These are phyloP conservation scores for Strigamia transsilvanica DNA, from an alignment of 2,888 invertebrate genomes.

Conservation along the genomic window DNA sequence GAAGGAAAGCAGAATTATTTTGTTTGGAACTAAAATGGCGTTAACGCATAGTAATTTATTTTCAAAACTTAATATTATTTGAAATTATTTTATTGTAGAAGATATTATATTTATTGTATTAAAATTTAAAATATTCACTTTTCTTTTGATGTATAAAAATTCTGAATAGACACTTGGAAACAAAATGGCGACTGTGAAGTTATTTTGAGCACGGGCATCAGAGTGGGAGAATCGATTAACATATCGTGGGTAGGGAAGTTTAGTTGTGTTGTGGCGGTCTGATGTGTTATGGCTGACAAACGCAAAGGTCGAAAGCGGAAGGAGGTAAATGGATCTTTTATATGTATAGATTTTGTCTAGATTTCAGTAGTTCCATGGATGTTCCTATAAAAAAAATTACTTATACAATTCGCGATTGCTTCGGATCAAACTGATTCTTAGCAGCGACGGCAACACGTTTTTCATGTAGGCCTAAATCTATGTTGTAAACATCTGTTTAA, in stretches of 20 bases:
- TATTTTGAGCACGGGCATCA: not conserved
- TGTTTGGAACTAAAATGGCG: not conserved
- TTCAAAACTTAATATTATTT: not conserved
- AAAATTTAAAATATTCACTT: not conserved
- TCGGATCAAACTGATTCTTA: not conserved
- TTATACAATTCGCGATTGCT: not conserved
- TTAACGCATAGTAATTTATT: not conserved
- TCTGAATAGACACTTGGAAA: not conserved
- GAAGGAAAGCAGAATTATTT: not conserved
- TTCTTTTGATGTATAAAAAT: not conserved
- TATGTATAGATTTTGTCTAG: not conserved
- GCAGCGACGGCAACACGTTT: not conserved
- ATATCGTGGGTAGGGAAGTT: not conserved
- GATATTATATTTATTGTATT: not conserved
- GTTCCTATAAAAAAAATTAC: too few relatives aligned
- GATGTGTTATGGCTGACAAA: constrained; percentile 53
- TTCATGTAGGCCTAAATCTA: not conserved
- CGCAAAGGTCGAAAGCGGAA: constrained; percentile 52
- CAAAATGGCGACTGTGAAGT: not conserved
- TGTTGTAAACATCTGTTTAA: not conserved
- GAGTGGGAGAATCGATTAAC: not conserved
- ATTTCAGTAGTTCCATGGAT: not conserved
- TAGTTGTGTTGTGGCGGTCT: constrained; percentile 6
- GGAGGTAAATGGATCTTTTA: constrained; percentile 52
- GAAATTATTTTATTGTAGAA: not conserved